A percentile compares a stretch with the other conserved stretches of the same genome.
Evolutionary conservation across 2,797 vertebrate species (phyloP).

Genomic region (Telmatherina bonti): DNA sequence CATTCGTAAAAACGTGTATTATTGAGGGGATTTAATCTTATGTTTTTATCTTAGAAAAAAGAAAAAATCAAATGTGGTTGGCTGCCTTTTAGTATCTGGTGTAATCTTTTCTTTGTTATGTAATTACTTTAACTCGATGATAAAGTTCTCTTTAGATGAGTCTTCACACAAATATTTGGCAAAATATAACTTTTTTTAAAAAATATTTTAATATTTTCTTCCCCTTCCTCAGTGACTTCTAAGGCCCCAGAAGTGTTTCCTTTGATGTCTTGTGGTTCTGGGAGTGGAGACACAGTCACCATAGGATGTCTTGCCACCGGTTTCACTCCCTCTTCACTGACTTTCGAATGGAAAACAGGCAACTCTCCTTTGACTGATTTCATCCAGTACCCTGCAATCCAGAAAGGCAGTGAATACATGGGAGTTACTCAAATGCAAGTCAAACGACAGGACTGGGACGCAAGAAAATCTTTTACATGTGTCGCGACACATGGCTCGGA

Average conservation of each 20-base stretch:
- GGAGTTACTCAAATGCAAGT: slow-evolving; percentile 72
- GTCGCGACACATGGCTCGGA: neutral
- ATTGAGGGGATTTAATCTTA: neutral
- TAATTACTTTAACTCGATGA: neutral
- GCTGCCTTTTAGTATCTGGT: neutral
- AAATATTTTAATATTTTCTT: neutral
- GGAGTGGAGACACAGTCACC: slow-evolving; percentile 31
- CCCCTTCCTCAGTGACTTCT: slow-evolving; percentile 21
- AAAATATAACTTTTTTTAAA: too few species aligned
- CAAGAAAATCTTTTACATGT: slow-evolving; percentile 3
- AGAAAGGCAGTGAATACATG: neutral
- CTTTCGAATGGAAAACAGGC: slow-evolving; percentile 57
- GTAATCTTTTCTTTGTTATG: neutral
- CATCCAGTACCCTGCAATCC: slow-evolving; percentile 70
- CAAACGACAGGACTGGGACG: slow-evolving; percentile 44
- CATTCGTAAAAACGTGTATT: neutral
- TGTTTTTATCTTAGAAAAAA: slow-evolving; percentile 3
- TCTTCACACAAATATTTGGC: neutral
- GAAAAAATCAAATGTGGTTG: neutral
- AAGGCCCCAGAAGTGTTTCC: slow-evolving; percentile 39
- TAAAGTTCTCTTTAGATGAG: neutral
- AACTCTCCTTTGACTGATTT: slow-evolving; percentile 1
- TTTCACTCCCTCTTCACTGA: slow-evolving; percentile 61
- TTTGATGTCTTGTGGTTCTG: slow-evolving; percentile 62
- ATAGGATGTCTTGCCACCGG: slow-evolving; percentile 72